Percentiles rank a stretch among this genome's conserved stretches.
Evolutionary conservation across 1,140 invertebrate species (phyloP).

Genomic region (Penaeus chinensis): DNA sequence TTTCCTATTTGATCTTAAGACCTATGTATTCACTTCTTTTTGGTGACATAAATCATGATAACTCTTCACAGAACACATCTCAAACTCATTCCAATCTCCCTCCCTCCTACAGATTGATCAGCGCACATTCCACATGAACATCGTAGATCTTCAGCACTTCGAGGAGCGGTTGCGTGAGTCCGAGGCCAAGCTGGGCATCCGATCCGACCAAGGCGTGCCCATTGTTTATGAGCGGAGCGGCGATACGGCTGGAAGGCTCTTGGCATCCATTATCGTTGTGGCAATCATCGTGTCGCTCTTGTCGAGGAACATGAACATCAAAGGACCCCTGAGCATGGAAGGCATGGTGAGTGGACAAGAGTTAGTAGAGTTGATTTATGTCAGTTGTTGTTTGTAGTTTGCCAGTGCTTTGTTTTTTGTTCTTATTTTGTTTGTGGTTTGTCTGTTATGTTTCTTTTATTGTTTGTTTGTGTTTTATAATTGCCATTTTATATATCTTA

Average conservation of each 20-base stretch:
- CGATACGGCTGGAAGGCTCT: constrained; percentile 78
- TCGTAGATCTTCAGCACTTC: constrained; percentile 83
- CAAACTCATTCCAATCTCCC: not conserved
- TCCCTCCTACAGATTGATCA: constrained; percentile 72
- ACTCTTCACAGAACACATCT: too few relatives aligned
- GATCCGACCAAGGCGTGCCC: constrained; percentile 77
- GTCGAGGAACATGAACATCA: constrained; percentile 75
- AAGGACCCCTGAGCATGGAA: constrained; percentile 78
- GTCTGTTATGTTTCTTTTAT: too few relatives aligned
- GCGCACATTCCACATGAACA: constrained; percentile 82
- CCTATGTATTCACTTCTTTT: too few relatives aligned
- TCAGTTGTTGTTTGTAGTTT: too few relatives aligned
- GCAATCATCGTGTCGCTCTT: constrained; percentile 78
- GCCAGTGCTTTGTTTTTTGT: too few relatives aligned
- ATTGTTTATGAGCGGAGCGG: constrained; percentile 83
- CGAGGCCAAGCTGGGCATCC: constrained; percentile 78
- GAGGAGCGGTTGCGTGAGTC: constrained; percentile 88
- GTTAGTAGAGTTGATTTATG: too few relatives aligned
- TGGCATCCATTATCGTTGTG: constrained; percentile 77
- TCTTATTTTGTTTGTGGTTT: too few relatives aligned
- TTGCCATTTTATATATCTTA: too few relatives aligned
- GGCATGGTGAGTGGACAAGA: constrained; percentile 75
- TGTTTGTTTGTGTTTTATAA: too few relatives aligned
- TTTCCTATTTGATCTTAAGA: too few relatives aligned
- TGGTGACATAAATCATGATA: too few relatives aligned